Base-by-base conservation (phyloP, 1,140 invertebrate genomes). In the Berghia stephanieae region DNA sequence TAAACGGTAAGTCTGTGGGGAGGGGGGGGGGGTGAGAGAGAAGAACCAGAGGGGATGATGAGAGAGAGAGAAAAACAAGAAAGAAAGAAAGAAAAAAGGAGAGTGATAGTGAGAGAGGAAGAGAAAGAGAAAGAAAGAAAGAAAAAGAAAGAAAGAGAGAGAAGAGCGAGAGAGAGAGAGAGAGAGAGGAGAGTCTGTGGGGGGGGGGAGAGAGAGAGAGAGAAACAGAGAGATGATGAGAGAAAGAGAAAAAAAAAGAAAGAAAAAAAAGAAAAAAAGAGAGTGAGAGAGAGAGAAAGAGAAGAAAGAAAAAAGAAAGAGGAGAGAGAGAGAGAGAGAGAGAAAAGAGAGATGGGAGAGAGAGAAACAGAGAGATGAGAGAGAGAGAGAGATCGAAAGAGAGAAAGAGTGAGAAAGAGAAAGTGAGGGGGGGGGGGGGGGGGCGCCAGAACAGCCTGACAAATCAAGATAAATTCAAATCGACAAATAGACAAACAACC, bases 281-380 rank as follows among this genome's bases (percentile, higher is more conserved):
- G n/a, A 49, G n/a, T 13, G n/a, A n/a, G n/a, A n/a, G n/a, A n/a
- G 24, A 40, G 24, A 42, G 24, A 24, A 13, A 40, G 24, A 42
- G 44, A n/a, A 69, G 67, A 69, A 42, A 69, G 67, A 69, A 42
- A 69, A 42, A 69, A 42, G 44, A 8, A 69, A 42, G 44, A 8
- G 55, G 55, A 4, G n/a, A n/a, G n/a, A 21, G n/a, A n/a, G n/a
- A n/a, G n/a, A n/a, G n/a, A n/a, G n/a, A n/a, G n/a, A n/a, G n/a
- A n/a, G n/a, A n/a, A n/a, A n/a, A n/a, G n/a, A n/a, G n/a, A n/a
- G n/a, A n/a, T n/a, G n/a, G n/a, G n/a, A n/a, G n/a, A n/a, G n/a
- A n/a, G n/a, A n/a, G n/a, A n/a, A n/a, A n/a, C n/a, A n/a, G n/a
- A n/a, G n/a, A n/a, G n/a, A n/a, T n/a, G n/a, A n/a, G n/a, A n/a